phyloP scores from a whole-genome alignment of 2,888 invertebrate genomes.

The Rhamnusium bicolor region DNA sequence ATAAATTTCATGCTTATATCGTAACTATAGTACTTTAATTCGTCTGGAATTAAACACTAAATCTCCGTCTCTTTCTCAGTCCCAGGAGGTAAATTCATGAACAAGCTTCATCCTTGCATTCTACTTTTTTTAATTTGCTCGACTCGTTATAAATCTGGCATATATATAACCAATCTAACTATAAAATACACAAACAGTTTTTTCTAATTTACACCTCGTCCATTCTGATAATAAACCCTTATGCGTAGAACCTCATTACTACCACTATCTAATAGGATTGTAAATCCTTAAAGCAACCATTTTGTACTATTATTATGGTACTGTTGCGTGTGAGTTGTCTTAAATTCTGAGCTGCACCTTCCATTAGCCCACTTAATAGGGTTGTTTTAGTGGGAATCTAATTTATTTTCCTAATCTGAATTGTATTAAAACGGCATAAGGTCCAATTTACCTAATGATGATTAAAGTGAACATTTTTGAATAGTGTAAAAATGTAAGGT shows the following conservation, averaged over 20 bases:
- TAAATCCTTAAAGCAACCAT: constrained; percentile 43
- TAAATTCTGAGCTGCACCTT: constrained; percentile 44
- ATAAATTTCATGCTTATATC: neutral
- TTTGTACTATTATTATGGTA: constrained; percentile 45
- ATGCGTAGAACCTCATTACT: constrained; percentile 32
- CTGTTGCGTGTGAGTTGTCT: constrained; percentile 47
- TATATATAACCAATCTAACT: neutral
- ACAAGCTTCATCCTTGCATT: neutral
- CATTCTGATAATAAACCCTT: constrained; percentile 27
- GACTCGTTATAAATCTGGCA: neutral
- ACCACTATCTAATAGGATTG: constrained; percentile 47
- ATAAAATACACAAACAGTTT: constrained; percentile 4
- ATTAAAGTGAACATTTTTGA: constrained; percentile 28
- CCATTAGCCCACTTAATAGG: constrained; percentile 50
- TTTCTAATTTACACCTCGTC: constrained; percentile 9
- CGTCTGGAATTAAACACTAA: neutral
- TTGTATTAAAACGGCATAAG: constrained; percentile 37
- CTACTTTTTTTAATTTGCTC: neutral
- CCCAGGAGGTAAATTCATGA: neutral
- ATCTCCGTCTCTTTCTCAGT: neutral
- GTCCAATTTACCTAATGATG: constrained; percentile 33
- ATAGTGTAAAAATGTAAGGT: neutral
- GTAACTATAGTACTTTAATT: neutral
- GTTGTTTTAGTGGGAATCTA: constrained; percentile 44
- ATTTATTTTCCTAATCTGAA: constrained; percentile 46